Evolutionary conservation across 2,888 invertebrate genomes (phyloP), one percentile per base, ranked within the genome.

Genomic region (Tachina fera): DNA sequence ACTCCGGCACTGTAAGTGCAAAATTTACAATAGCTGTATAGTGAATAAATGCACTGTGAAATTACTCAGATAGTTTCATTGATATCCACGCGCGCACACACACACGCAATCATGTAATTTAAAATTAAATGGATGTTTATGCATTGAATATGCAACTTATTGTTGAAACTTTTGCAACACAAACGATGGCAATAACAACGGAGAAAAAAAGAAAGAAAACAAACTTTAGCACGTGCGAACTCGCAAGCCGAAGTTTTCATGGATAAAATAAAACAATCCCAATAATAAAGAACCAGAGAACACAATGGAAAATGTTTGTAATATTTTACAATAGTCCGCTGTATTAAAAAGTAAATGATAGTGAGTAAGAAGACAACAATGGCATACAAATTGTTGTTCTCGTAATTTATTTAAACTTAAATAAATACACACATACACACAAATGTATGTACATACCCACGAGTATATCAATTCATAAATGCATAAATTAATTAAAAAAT

Each of bases 201-300:
- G 2, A 9, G 11, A 4, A 49, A 41, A 41, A 61, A 16, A 3
- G 2, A 74, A 31, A 3, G 3, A 9, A 58, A 61, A 11, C 14
- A 19, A 65, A 72, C 45, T 56, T 63, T 56, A 47, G 79, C 72
- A 79, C 72, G 72, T 79, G 72, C 56, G 65, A 79, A 79, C 56
- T 16, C 13, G 31, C 56, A 56, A 72, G 19, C n/a, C 39, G 56
- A 78, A 71, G 47, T 71, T 79, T 71, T 68, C 31, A 31, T 70
- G 56, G 14, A 16, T 2, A 56, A 70, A 70, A 31, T 11, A 13
- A 51, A 51, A 41, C 10, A 47, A 41, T 47, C 56, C 13, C n/a
- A 5, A 11, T 70, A 45, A 47, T 56, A n/a, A 60, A n/a, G 41
- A 68, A 47, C 39, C 39, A 58, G 11, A 67, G 11, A 68, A 51